Evolutionary conservation across 2,888 invertebrate species (phyloP).

Genomic region (Eurois occulta): DNA sequence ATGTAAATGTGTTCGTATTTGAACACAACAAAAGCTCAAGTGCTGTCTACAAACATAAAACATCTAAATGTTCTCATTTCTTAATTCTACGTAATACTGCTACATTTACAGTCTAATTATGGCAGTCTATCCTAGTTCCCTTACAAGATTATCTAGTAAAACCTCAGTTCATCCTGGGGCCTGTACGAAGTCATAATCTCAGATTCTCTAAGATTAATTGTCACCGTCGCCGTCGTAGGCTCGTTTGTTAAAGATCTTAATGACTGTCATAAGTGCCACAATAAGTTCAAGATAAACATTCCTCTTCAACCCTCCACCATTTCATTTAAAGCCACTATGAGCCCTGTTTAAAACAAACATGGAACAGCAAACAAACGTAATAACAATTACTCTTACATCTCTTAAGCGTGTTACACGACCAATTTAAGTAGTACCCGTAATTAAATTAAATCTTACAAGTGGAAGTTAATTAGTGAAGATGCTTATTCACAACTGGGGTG

Average conservation of each 20-base stretch:
- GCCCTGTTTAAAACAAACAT: conserved; percentile 31
- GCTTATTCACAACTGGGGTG: conserved; percentile 45
- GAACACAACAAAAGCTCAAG: background rate
- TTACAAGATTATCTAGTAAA: conserved; percentile 3
- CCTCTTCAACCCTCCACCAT: background rate
- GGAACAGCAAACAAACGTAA: conserved; percentile 39
- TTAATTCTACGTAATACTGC: background rate
- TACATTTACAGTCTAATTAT: conserved; percentile 13
- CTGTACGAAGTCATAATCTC: background rate
- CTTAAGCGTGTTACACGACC: conserved; percentile 67
- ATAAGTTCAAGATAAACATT: conserved; percentile 7
- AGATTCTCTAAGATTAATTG: conserved; percentile 2
- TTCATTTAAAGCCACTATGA: conserved; percentile 24
- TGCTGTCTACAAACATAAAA: background rate
- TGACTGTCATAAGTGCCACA: background rate
- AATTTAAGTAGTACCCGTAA: conserved; percentile 71
- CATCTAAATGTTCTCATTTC: background rate
- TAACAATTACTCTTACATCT: conserved; percentile 59
- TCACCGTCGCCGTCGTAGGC: no score
- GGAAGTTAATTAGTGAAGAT: conserved; percentile 73
- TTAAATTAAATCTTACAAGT: conserved; percentile 73
- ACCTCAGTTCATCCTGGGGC: background rate
- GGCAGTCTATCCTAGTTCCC: background rate
- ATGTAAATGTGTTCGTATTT: background rate
- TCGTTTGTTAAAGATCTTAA: conserved; percentile 3